phyloP scores from a whole-genome alignment of 2,113 vertebrate genomes.

The Oophaga pumilio region DNA sequence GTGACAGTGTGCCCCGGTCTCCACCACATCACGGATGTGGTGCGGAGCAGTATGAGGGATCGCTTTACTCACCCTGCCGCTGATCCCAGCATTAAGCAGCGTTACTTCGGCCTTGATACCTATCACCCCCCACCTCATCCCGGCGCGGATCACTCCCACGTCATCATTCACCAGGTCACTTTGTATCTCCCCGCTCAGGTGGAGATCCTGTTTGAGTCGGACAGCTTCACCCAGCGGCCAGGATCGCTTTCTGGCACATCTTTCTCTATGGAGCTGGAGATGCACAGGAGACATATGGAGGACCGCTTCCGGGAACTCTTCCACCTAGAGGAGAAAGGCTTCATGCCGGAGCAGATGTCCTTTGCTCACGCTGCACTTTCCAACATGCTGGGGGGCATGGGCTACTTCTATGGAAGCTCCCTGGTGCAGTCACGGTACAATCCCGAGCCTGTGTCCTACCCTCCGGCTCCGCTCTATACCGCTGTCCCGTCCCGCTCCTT shows the following conservation, averaged over 20 bases:
- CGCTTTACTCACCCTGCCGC: constrained; percentile 73
- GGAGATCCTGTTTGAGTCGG: constrained; percentile 88
- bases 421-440: constrained; percentile 77
- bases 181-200: constrained; percentile 79
- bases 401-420: constrained; percentile 88
- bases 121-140: constrained; percentile 65
- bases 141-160: constrained; percentile 61
- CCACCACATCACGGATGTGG: constrained; percentile 84
- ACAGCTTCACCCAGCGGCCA: constrained; percentile 71
- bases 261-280: constrained; percentile 75
- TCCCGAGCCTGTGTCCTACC: constrained; percentile 73
- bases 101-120: constrained; percentile 76
- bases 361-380: constrained; percentile 86
- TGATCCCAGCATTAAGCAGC: constrained; percentile 73
- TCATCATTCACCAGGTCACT: constrained; percentile 91
- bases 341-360: constrained; percentile 69
- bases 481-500: constrained; percentile 93
- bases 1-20: constrained; percentile 79
- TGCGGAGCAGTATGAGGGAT: constrained; percentile 79
- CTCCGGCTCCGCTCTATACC: constrained; percentile 77
- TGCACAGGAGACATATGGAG: constrained; percentile 70
- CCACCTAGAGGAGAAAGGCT: constrained; percentile 76
- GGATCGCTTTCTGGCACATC: constrained; percentile 70
- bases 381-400: constrained; percentile 88
- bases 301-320: constrained; percentile 83